Evolutionary conservation across 2,113 vertebrate species (phyloP).

Genomic region (Naja naja): DNA sequence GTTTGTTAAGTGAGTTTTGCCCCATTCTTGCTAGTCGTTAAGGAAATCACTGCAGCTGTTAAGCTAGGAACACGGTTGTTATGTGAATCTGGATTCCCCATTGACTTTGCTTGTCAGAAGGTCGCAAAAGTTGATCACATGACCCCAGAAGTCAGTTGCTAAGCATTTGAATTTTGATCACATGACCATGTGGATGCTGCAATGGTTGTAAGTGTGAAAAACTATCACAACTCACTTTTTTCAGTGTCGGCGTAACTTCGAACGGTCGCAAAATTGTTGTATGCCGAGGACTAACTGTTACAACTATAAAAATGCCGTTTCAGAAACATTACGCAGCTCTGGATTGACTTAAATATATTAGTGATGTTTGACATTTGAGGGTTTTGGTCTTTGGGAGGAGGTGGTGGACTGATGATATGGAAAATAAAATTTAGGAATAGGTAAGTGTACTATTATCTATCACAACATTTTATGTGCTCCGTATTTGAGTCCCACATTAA

Average conservation of each 20-base stretch:
- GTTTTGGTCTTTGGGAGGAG: not conserved
- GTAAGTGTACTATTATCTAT: not conserved
- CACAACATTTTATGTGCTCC: not conserved
- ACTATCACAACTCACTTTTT: no score
- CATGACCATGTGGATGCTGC: no score
- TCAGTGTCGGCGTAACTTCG: no score
- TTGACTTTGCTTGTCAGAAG: not conserved
- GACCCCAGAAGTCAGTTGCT: not conserved
- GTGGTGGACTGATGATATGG: not conserved
- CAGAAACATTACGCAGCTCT: not conserved
- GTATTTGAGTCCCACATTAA: not conserved
- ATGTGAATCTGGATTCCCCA: not conserved
- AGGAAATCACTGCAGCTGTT: not conserved
- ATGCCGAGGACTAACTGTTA: not conserved
- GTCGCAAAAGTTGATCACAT: not conserved
- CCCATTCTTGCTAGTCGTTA: not conserved
- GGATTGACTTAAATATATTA: no score
- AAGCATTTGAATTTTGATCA: no score
- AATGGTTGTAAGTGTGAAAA: no score
- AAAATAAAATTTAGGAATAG: not conserved
- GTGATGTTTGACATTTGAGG: no score
- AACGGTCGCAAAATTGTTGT: no score
- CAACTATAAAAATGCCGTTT: not conserved
- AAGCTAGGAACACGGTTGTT: no score
- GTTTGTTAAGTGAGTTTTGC: no score